Conservation (phyloP, 1,140 invertebrate species). For the Anoplolepis gracilipes region DNA sequence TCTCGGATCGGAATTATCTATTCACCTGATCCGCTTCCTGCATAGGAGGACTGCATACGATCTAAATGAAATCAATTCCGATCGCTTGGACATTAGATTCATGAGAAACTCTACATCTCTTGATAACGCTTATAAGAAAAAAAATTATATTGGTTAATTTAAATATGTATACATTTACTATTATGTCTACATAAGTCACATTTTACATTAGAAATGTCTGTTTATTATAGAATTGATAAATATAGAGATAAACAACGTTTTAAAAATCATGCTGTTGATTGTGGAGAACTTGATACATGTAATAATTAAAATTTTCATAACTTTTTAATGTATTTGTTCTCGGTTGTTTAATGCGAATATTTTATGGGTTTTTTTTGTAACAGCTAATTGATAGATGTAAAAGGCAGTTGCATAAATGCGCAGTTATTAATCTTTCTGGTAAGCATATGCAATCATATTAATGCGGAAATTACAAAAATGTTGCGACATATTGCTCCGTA, state of each 20-base stretch:
- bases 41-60: background rate
- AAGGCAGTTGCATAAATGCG: background rate
- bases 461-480: conserved; percentile 41
- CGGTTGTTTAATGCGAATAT: background rate
- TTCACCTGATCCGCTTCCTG: conserved; percentile 46
- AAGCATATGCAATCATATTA: background rate
- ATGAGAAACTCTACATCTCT: conserved; percentile 1
- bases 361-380: background rate
- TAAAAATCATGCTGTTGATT: background rate
- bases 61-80: conserved; percentile 16
- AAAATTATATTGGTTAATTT: background rate
- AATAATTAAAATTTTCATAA: background rate
- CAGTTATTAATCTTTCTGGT: conserved; percentile 17
- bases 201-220: background rate
- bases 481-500: background rate
- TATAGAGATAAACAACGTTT: background rate
- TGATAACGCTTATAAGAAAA: background rate
- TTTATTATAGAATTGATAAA: background rate
- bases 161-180: too few relatives aligned
- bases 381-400: background rate
- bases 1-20: conserved; percentile 32
- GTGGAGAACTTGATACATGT: background rate
- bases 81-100: background rate
- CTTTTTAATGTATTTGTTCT: background rate
- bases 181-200: background rate